A percentile compares a stretch with the other conserved stretches of the same genome.
phyloP scores from a whole-genome alignment of 2,113 vertebrate genomes.

The Pollimyrus isidori region DNA sequence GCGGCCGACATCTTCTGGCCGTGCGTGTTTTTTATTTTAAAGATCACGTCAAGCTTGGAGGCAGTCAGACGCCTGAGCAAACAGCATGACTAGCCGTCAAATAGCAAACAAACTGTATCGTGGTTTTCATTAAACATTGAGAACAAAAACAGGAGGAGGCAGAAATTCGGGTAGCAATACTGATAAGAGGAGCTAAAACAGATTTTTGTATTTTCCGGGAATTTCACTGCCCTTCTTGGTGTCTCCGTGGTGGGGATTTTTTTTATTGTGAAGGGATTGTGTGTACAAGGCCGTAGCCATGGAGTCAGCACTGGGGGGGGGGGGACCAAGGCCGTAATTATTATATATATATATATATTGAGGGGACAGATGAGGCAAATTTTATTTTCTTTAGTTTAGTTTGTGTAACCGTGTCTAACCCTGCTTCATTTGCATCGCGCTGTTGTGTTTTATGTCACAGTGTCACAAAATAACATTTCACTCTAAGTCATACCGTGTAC shows the following conservation, averaged over 20 bases:
- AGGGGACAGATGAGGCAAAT: neutral
- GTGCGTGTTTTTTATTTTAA: neutral
- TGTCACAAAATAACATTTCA: neutral
- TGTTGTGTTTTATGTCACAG: too few species aligned
- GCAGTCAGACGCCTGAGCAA: neutral
- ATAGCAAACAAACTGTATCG: neutral
- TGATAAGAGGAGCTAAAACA: neutral
- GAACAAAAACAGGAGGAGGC: neutral
- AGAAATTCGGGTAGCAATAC: neutral
- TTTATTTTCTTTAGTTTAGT: too few species aligned
- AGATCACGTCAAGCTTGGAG: neutral
- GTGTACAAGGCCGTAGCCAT: neutral
- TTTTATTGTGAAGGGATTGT: neutral
- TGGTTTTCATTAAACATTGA: conserved; percentile 1
- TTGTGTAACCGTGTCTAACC: too few species aligned
- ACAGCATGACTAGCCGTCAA: neutral
- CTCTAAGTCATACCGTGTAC: neutral
- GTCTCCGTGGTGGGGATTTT: neutral
- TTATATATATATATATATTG: neutral
- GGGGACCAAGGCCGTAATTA: neutral
- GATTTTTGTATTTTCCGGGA: neutral
- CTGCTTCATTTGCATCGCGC: too few species aligned
- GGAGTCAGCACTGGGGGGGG: neutral
- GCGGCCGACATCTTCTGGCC: neutral
- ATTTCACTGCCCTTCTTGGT: neutral